Evolutionary conservation across 2,888 invertebrate species (phyloP).

Genomic region (Kuschelorhynchus macadamiae): DNA sequence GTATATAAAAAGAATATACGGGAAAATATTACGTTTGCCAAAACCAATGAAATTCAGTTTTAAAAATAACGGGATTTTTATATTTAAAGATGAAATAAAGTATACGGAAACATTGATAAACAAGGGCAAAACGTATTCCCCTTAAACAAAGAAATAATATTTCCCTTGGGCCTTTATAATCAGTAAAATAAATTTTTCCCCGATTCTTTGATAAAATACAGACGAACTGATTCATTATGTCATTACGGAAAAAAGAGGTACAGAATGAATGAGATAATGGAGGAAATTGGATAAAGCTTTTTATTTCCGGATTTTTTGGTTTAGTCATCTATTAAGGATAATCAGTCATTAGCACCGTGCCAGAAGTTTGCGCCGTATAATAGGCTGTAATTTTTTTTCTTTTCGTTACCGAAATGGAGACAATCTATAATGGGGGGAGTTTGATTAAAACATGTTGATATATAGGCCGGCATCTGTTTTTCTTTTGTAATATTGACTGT

Average conservation of each 20-base stretch:
- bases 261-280: conserved; percentile 32
- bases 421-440: too few relatives aligned
- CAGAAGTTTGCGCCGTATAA: conserved; percentile 8
- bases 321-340: conserved; percentile 23
- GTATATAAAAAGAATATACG: too few relatives aligned
- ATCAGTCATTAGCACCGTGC: conserved; percentile 21
- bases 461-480: background rate
- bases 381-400: background rate
- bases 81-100: too few relatives aligned
- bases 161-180: conserved; percentile 3
- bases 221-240: conserved; percentile 21
- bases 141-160: conserved; percentile 2
- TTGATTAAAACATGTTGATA: too few relatives aligned
- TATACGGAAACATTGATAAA: too few relatives aligned
- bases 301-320: conserved; percentile 28
- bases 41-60: too few relatives aligned
- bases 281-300: conserved; percentile 32
- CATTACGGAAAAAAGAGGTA: conserved; percentile 14
- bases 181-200: conserved; percentile 8
- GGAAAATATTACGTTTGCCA: too few relatives aligned
- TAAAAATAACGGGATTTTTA: too few relatives aligned
- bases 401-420: background rate
- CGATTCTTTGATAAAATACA: conserved; percentile 25
- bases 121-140: too few relatives aligned
- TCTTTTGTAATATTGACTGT: background rate